Conservation (phyloP, 2,888 invertebrate genomes). For the Caenorhabditis zanzibari region DNA sequence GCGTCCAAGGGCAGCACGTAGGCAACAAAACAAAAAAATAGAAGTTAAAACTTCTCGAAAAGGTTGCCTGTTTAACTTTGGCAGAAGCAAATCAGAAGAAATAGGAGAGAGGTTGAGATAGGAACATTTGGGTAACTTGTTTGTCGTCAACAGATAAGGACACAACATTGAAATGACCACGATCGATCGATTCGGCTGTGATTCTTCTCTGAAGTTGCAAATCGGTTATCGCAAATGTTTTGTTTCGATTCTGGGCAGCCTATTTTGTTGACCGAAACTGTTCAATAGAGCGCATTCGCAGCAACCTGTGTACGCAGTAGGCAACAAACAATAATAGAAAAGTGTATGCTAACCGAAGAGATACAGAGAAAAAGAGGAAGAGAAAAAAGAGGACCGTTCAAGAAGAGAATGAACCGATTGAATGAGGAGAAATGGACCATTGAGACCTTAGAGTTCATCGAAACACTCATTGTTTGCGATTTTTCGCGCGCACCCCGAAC, state of each 20-base stretch:
- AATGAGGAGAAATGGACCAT: neutral
- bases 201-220: conserved; percentile 54
- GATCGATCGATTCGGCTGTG: conserved; percentile 32
- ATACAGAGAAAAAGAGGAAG: neutral
- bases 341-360: neutral
- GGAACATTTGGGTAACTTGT: conserved; percentile 48
- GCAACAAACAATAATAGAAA: neutral
- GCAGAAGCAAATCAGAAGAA: neutral
- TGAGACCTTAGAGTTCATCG: neutral
- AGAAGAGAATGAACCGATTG: neutral
- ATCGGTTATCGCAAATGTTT: conserved; percentile 44
- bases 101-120: conserved; percentile 19
- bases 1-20: conserved; percentile 46
- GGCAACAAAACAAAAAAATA: conserved; percentile 50
- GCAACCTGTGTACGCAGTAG: neutral
- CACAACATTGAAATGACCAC: conserved; percentile 45
- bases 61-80: conserved; percentile 8
- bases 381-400: conserved; percentile 2
- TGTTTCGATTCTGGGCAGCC: conserved; percentile 13
- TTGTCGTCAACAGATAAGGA: conserved; percentile 52
- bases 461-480: conserved; percentile 12
- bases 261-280: conserved; percentile 24
- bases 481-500: conserved; percentile 1
- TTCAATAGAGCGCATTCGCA: conserved; percentile 32
- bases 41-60: conserved; percentile 20